Evolutionary conservation across 2,888 invertebrate genomes (phyloP).

Genomic region (Synanthedon vespiformis): DNA sequence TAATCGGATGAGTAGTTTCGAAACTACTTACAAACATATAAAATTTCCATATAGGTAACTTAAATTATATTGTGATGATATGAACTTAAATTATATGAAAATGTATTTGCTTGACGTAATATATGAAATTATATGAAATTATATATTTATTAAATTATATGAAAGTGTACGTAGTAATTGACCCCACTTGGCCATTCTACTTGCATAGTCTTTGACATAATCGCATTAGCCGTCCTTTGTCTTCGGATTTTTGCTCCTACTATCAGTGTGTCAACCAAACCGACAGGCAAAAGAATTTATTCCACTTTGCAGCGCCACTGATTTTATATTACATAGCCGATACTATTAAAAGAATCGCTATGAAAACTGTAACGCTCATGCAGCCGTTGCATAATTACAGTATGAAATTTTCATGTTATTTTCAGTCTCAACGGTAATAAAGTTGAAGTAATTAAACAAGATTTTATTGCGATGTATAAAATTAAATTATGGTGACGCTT

Average conservation of each 20-base stretch:
- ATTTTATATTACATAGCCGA: not conserved
- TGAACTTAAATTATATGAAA: too few species aligned
- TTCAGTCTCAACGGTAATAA: not conserved
- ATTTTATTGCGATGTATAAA: not conserved
- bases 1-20: too few species aligned
- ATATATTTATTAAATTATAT: too few species aligned
- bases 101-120: too few species aligned
- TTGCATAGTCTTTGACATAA: not conserved
- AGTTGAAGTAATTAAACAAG: not conserved
- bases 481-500: not conserved
- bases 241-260: not conserved
- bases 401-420: not conserved
- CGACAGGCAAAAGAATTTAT: not conserved
- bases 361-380: too few species aligned
- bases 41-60: too few species aligned
- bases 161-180: not conserved
- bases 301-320: not conserved
- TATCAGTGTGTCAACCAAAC: not conserved
- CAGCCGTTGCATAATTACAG: not conserved
- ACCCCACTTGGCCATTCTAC: not conserved
- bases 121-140: too few species aligned
- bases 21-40: too few species aligned
- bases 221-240: not conserved
- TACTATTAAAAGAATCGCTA: not conserved
- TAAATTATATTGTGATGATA: too few species aligned